phyloP scores from a whole-genome alignment of 2,797 vertebrate genomes.

The Chelonia mydas region DNA sequence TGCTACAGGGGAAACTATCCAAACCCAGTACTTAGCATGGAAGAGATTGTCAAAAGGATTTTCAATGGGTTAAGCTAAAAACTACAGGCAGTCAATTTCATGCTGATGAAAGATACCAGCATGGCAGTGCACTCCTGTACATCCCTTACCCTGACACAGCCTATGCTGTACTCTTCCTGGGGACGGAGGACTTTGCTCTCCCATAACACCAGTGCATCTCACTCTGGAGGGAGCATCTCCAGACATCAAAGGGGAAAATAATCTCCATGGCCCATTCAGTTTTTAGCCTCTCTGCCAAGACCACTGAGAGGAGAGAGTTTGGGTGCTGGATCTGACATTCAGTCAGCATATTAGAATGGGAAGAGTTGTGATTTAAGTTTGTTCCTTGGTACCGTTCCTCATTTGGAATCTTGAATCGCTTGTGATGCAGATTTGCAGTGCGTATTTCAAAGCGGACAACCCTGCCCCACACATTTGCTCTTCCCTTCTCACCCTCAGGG shows the following conservation, averaged over 20 bases:
- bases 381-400: rapidly evolving
- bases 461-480: rapidly evolving
- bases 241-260: neutral
- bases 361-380: neutral
- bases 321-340: neutral
- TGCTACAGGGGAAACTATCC: neutral
- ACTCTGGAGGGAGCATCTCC: neutral
- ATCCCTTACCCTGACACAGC: neutral
- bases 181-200: neutral
- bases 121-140: neutral
- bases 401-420: neutral
- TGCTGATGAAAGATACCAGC: neutral
- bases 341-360: neutral
- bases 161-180: neutral
- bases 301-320: neutral
- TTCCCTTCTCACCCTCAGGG: neutral
- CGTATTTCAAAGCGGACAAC: neutral
- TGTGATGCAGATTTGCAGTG: neutral
- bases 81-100: neutral
- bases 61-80: neutral
- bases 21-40: neutral
- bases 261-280: neutral
- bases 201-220: neutral
- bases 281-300: neutral
- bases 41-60: neutral